Percentiles rank a stretch among this genome's conserved stretches.
Evolutionary conservation across 1,140 invertebrate genomes (phyloP).

Genomic region (Brachionus calyciflorus): DNA sequence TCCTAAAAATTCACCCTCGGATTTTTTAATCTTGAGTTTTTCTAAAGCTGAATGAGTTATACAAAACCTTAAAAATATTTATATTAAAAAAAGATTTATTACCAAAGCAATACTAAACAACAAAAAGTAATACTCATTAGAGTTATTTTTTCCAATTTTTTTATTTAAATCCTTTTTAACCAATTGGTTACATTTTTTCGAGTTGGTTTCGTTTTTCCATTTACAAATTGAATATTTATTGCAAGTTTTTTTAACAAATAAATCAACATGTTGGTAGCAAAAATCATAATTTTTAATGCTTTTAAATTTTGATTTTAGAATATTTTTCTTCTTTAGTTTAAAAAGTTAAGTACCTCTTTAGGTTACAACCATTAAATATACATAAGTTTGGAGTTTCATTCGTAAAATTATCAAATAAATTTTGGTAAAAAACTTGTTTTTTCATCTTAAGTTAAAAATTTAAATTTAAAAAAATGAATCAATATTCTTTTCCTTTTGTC

Average conservation of each 20-base stretch:
- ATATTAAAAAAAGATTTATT: background rate
- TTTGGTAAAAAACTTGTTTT: too few species aligned
- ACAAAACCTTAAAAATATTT: background rate
- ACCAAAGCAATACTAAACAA: too few species aligned
- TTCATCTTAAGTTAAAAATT: too few species aligned
- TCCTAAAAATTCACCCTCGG: too few species aligned
- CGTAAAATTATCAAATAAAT: too few species aligned
- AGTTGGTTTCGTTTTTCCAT: background rate
- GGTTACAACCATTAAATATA: background rate
- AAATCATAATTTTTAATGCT: constrained; percentile 26
- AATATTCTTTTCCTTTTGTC: too few species aligned
- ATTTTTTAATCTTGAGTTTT: too few species aligned
- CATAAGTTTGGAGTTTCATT: background rate
- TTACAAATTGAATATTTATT: constrained; percentile 20
- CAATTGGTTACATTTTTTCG: constrained; percentile 25
- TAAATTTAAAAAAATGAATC: too few species aligned
- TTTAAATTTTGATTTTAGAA: too few species aligned
- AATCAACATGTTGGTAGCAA: constrained; percentile 9
- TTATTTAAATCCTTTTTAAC: background rate
- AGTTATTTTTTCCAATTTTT: background rate
- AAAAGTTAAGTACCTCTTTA: constrained; percentile 7
- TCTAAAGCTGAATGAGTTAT: background rate
- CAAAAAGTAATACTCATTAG: too few species aligned
- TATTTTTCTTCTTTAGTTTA: too few species aligned
- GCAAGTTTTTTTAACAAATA: constrained; percentile 19